phyloP scores from a whole-genome alignment of 64 coral and sea anemone species.

The Exaiptasia diaphana region DNA sequence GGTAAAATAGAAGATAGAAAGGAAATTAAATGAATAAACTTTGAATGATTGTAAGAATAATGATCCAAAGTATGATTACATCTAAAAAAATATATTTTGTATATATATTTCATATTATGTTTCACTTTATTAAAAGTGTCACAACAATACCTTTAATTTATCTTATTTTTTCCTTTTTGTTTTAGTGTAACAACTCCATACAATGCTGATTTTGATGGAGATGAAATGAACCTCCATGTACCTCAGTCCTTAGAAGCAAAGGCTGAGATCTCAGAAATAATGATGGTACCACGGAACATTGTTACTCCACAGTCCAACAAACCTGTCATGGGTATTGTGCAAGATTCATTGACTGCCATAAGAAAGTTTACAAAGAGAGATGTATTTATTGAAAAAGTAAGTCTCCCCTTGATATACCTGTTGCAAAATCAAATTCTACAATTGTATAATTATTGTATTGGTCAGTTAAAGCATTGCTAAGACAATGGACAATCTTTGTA shows the following conservation, averaged over 20 bases:
- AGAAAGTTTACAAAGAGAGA: constrained; percentile 94
- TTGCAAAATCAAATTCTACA: background rate
- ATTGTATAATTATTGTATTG: too few species aligned
- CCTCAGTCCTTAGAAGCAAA: constrained; percentile 91
- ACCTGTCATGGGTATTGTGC: constrained; percentile 97
- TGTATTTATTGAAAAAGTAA: constrained; percentile 88
- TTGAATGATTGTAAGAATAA: too few species aligned
- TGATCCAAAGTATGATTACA: too few species aligned
- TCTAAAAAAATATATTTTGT: too few species aligned
- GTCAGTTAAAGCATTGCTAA: too few species aligned
- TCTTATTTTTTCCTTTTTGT: background rate
- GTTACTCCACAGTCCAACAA: constrained; percentile 95
- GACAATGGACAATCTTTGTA: too few species aligned
- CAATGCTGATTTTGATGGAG: constrained; percentile 99
- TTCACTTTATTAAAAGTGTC: too few species aligned
- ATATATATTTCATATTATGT: too few species aligned
- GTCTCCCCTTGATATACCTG: background rate
- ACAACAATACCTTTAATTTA: too few species aligned
- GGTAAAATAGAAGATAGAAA: too few species aligned
- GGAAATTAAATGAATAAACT: too few species aligned
- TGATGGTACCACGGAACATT: constrained; percentile 96
- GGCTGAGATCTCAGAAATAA: constrained; percentile 91
- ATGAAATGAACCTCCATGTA: constrained; percentile 95
- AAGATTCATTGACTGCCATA: constrained; percentile 85
- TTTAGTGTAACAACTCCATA: constrained; percentile 96